Evolutionary conservation across 2,888 invertebrate genomes (phyloP), one percentile per base, ranked within the genome.

Genomic region (Pterobdella sp.): DNA sequence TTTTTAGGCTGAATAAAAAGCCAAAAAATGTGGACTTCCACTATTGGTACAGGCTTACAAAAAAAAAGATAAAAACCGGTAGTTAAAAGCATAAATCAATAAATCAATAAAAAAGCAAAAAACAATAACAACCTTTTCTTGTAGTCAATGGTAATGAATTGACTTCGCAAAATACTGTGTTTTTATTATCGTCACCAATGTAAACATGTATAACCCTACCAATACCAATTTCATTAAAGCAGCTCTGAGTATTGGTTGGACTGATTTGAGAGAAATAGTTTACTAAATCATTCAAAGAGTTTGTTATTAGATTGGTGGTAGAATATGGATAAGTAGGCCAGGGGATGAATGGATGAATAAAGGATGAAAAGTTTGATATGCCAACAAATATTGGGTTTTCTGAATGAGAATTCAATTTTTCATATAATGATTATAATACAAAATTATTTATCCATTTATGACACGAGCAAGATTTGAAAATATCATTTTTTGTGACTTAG

Each of bases 141-240:
- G 60, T 56, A 3, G 60, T 56, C 60, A 56, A 56, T 56, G 60
- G 60, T 26, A 56, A 18, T 26, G n/a, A 56, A 26, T 56, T 56
- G n/a, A 56, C 60, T n/a, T 56, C 60, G n/a, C 60, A 56, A 56
- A 56, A 56, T n/a, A 22, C 60, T 3, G 4, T 56, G 60, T n/a
- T n/a, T n/a, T n/a, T n/a, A n/a, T 22, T 3, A 56, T 56, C 60
- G 10, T 22, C 60, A 18, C 60, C 60, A 22, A 56, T 22, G n/a
- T 3, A n/a, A 18, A 56, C 60, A n/a, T 56, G 18, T 4, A 56
- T 26, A n/a, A 26, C 60, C n/a, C 60, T 56, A 26, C 60, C 60
- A 26, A 26, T 22, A 56, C 60, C 60, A 4, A 56, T 26, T 56
- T 56, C 60, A n/a, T 26, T 56, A 4, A 26, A 56, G n/a, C 60